Base-by-base conservation (phyloP, 2,888 invertebrate genomes). In the Tinea pellionella region DNA sequence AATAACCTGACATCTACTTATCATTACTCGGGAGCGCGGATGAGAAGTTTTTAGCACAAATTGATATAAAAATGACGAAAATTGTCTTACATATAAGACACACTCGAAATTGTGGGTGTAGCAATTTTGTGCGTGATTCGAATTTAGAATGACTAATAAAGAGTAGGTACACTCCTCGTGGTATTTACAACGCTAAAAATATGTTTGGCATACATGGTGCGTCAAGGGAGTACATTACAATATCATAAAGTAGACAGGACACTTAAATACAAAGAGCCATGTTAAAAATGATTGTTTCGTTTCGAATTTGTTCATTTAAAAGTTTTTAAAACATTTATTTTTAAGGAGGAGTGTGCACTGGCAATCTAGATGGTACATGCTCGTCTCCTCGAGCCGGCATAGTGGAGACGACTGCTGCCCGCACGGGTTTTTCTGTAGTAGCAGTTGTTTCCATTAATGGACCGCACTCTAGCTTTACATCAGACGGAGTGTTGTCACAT, bases 101-200 rank as follows among this genome's bases (percentile, higher is more conserved):
- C 37, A 37, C 9, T 37, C 67, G 65, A 68, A 69, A 65, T 70
- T 65, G 70, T 71, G 68, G 68, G 68, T 71, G 68, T 68, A 69
- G 69, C 70, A 70, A 70, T 72, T 70, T 67, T 67, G 67, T 66
- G 67, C 75, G 74, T 72, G 80, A 69, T 72, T 69, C 65, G 78
- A 80, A 83, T 84, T 82, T 76, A 68, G 72, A 81, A 74, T 71
- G 70, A 72, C 74, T 77, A 70, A 74, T 83, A 62, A 77, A 76
- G 71, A 65, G 68, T 19, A 61, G 60, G 11, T 60, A 58, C n/a
- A 53, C 59, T 59, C 51, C 58, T 47, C 47, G 29, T 18, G 29
- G 61, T 9, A 61, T 37, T 51, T 41, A 41, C 57, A n/a, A 57
- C 15, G 19, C 55, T 55, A 55, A 55, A 55, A 55, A 55, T 55